phyloP scores from a whole-genome alignment of 2,888 invertebrate genomes.

The Drosophila cognata region DNA sequence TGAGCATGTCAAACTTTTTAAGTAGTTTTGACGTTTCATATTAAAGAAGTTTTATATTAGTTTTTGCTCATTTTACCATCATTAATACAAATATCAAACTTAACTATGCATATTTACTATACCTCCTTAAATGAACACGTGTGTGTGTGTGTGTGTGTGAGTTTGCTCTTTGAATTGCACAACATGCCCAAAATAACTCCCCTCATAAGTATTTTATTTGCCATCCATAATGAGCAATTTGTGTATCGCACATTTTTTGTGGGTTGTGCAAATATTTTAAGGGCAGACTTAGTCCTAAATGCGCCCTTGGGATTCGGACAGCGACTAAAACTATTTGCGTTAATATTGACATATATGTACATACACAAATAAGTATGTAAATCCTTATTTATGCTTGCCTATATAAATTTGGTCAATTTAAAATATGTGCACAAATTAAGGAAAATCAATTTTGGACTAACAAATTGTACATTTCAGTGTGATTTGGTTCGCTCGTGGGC shows the following conservation, averaged over 20 bases:
- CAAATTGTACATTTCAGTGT: slow-evolving; percentile 64
- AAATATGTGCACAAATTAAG: slow-evolving; percentile 74
- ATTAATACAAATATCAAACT: slow-evolving; percentile 75
- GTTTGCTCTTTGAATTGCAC: slow-evolving; percentile 8
- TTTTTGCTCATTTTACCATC: slow-evolving; percentile 77
- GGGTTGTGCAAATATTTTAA: slow-evolving; percentile 73
- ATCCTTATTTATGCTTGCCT: not conserved
- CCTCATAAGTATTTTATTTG: slow-evolving; percentile 55
- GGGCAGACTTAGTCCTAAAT: slow-evolving; percentile 63
- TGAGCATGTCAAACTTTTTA: slow-evolving; percentile 74
- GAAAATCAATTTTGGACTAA: slow-evolving; percentile 72
- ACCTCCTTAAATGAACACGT: slow-evolving; percentile 18
- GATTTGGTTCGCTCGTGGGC: slow-evolving; percentile 55
- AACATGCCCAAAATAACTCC: slow-evolving; percentile 1
- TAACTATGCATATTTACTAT: slow-evolving; percentile 63
- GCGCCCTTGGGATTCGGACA: slow-evolving; percentile 49
- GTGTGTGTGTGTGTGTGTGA: slow-evolving; percentile 3
- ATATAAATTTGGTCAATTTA: slow-evolving; percentile 52
- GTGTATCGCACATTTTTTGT: slow-evolving; percentile 56
- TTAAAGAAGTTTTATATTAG: slow-evolving; percentile 78
- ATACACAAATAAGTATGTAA: not conserved
- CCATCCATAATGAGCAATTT: slow-evolving; percentile 70
- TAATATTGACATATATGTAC: slow-evolving; percentile 8
- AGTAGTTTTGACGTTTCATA: slow-evolving; percentile 78
- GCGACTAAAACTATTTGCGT: slow-evolving; percentile 52